Conservation (phyloP, 2,797 vertebrate species). For the Cyprinella venusta region DNA sequence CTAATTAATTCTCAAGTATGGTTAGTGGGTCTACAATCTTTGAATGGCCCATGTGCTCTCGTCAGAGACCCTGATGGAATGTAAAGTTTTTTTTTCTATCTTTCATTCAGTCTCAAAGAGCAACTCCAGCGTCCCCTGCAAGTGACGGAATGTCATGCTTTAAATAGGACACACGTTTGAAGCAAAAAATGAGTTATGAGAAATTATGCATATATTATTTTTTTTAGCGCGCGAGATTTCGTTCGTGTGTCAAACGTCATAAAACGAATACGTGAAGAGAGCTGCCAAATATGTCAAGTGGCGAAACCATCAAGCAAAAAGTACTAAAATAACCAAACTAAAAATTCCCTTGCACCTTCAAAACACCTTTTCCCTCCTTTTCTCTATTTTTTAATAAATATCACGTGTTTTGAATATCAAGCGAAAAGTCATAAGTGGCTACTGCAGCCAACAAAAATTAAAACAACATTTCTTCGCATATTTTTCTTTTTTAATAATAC, state of each 20-base stretch:
- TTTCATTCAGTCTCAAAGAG: slow-evolving; percentile 74
- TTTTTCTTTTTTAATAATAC: not conserved
- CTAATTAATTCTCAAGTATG: slow-evolving; percentile 87
- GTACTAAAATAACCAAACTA: not conserved
- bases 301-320: not conserved
- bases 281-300: not conserved
- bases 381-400: too few relatives aligned
- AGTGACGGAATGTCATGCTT: slow-evolving; percentile 68
- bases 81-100: slow-evolving; percentile 77
- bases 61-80: slow-evolving; percentile 88
- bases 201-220: slow-evolving; percentile 32
- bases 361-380: too few relatives aligned
- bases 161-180: slow-evolving; percentile 66
- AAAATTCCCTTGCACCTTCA: too few relatives aligned
- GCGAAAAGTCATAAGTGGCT: too few relatives aligned
- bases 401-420: not conserved
- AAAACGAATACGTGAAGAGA: not conserved
- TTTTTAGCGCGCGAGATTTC: slow-evolving; percentile 10
- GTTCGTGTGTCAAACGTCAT: not conserved
- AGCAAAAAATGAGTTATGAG: slow-evolving; percentile 26
- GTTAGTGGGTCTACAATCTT: slow-evolving; percentile 70
- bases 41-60: slow-evolving; percentile 79
- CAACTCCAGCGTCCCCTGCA: slow-evolving; percentile 73
- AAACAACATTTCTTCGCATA: not conserved
- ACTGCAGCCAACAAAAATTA: too few relatives aligned